Conservation (phyloP, 2,888 invertebrate species). For the Loripinus fragilis region DNA sequence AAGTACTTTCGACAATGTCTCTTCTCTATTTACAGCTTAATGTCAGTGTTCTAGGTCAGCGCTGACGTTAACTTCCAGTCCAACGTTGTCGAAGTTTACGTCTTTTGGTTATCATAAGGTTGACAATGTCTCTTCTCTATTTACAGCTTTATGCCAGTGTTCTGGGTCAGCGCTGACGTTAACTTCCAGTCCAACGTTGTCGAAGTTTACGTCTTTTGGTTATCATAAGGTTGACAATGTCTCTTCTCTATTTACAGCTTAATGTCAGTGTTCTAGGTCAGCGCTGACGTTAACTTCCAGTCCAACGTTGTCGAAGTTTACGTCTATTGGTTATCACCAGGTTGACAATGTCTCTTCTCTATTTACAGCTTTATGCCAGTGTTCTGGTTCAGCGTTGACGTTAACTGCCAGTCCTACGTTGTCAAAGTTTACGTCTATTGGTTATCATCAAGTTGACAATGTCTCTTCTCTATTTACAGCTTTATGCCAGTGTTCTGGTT, state of each 20-base stretch:
- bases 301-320: constrained; percentile 12
- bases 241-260: constrained; percentile 19
- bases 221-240: no score
- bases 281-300: constrained; percentile 12
- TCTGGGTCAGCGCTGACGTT: constrained; percentile 15
- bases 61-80: constrained; percentile 15
- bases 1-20: no score
- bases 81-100: constrained; percentile 7
- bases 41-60: constrained; percentile 28
- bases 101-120: constrained; percentile 29
- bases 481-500: constrained; percentile 29
- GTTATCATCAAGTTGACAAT: constrained; percentile 7
- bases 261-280: constrained; percentile 27
- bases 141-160: constrained; percentile 30
- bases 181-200: constrained; percentile 8
- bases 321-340: constrained; percentile 27
- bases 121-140: no score
- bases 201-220: constrained; percentile 21
- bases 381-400: constrained; percentile 14
- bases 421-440: constrained; percentile 18
- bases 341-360: no score
- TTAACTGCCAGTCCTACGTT: constrained; percentile 21
- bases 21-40: constrained; percentile 19
- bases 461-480: constrained; percentile 17
- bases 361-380: constrained; percentile 30